Evolutionary conservation across 2,888 invertebrate species (phyloP), one percentile per base, ranked within the genome.

Genomic region (Mechanitis messenoides): DNA sequence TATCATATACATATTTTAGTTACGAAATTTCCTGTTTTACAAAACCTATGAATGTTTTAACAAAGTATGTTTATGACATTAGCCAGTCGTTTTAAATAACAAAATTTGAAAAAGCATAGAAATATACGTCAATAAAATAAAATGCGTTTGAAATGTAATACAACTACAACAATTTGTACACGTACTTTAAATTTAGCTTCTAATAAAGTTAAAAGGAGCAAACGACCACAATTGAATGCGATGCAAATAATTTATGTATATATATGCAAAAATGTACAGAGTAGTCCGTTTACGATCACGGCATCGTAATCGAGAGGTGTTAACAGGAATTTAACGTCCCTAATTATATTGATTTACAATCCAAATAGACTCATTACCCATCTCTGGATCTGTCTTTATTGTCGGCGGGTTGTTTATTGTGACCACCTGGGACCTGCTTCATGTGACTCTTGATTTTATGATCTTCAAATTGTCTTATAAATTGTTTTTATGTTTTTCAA

Each of bases 281-380:
- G 73, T 72, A 73, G 70, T 67, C 62, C 72, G 74, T 76, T 78
- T 75, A 75, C 77, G 75, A 72, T 66, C 71, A 67, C 70, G 70
- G 65, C 68, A 67, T 69, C 70, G 74, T 73, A 70, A 72, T 58
- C 60, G 57, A 58, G 72, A 79, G 74, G 80, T 78, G 80, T 75
- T 75, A 79, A 80, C 78, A 76, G 72, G 74, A 73, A 75, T 73
- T 71, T 73, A 71, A 74, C 71, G 70, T 72, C 67, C 72, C 75
- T 77, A 79, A 80, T 80, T 79, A 77, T 76, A 77, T 77, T 77
- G 77, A 80, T 78, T 80, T 80, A 81, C 74, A 76, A 74, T 61
- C 62, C 69, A 70, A 71, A 72, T 70, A 71, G 59, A 60, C 35
- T 55, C 33, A 57, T 55, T 59, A 50, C 54, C 59, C 50, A 55